These are phyloP conservation scores for Saccostrea echinata DNA, from an alignment of 1,140 invertebrate genomes.

Conservation along the genomic window DNA sequence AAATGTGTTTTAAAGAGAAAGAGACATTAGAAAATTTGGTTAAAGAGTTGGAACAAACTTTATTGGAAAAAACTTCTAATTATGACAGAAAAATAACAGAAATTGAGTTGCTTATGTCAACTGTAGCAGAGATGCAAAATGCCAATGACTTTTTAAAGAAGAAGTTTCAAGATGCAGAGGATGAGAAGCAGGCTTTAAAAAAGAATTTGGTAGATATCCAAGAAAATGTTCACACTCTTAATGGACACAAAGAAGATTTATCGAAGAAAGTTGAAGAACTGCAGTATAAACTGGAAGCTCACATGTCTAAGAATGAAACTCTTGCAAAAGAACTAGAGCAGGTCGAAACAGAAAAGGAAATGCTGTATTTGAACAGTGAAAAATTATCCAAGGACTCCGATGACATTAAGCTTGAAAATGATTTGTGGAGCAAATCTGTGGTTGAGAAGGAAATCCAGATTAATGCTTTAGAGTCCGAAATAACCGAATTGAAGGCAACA, in stretches of 20 bases:
- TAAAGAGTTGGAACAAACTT: not conserved
- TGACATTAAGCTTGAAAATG: not conserved
- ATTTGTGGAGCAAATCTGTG: not conserved
- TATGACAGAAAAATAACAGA: not conserved
- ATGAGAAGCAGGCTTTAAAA: not conserved
- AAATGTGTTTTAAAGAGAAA: not conserved
- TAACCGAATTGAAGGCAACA: not conserved
- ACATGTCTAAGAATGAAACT: not conserved
- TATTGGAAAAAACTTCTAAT: not conserved
- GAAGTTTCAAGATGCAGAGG: not conserved
- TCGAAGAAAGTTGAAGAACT: not conserved
- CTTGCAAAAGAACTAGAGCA: not conserved
- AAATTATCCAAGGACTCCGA: not conserved
- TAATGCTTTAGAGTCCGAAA: not conserved
- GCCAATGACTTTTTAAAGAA: not conserved
- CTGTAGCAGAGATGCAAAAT: not conserved
- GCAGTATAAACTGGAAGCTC: not conserved
- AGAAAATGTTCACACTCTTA: not conserved
- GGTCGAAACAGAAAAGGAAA: not conserved
- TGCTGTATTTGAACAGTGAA: not conserved
- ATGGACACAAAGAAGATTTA: not conserved
- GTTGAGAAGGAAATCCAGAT: not conserved
- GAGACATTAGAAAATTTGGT: not conserved
- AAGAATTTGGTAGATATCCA: not conserved
- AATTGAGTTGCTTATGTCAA: not conserved